Conservation (phyloP, 2,113 vertebrate species). For the Orycteropus afer region DNA sequence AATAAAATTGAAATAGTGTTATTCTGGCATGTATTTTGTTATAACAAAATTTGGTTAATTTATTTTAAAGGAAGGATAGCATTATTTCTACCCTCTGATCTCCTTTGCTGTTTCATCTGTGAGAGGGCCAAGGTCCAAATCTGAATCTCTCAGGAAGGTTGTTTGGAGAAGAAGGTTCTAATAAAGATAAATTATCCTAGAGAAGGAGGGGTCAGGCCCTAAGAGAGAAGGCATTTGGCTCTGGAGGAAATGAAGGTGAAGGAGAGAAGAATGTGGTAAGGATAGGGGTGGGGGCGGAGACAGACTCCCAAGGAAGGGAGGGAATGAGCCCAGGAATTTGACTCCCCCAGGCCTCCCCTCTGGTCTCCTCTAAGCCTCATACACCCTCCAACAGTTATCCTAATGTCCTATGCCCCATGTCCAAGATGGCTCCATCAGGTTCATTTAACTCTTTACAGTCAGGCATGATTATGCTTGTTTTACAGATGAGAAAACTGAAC, state of each 20-base stretch:
- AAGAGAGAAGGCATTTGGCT: background rate
- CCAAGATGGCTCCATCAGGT: background rate
- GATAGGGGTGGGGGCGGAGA: too few relatives aligned
- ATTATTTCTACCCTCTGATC: background rate
- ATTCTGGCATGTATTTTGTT: background rate
- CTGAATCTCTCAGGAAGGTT: background rate
- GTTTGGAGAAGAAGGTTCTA: background rate
- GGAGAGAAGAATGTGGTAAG: too few relatives aligned
- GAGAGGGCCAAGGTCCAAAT: background rate
- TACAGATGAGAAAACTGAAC: background rate
- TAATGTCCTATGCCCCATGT: background rate
- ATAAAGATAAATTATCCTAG: background rate
- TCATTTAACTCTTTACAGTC: background rate
- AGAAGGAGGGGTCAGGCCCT: background rate
- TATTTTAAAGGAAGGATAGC: background rate
- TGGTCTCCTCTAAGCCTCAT: accelerated
- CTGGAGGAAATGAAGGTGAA: background rate
- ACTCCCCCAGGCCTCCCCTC: too few relatives aligned
- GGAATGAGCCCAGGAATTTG: background rate
- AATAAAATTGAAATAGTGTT: background rate
- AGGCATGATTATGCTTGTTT: background rate
- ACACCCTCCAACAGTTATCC: accelerated
- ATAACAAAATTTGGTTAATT: background rate
- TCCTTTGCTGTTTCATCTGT: background rate
- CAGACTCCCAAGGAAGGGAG: background rate